Base-by-base conservation (phyloP, 1,140 invertebrate species). In the Achatina immaculata region DNA sequence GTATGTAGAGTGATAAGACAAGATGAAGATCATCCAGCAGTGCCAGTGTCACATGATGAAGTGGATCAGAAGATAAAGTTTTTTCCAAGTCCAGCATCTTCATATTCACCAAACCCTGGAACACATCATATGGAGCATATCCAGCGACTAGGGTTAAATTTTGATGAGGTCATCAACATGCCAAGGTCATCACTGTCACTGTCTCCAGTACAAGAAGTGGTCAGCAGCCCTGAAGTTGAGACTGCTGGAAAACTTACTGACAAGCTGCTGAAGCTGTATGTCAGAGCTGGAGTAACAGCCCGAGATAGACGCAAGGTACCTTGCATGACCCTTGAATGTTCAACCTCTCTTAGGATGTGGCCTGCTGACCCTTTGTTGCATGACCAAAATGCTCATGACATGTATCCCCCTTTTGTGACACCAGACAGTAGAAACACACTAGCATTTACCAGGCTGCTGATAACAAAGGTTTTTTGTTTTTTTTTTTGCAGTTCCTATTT, bases 281-380 rank as follows among this genome's bases (percentile, higher is more conserved):
- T 85, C 51, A 85, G 82, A 69, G 74, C 84, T 31, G 84, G 84
- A 7, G 77, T 66, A n/a, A 83, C 84, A 38, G 82, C 82, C 0
- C 51, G 84, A 31, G 83, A 85, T 43, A 78, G 83, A 28, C 79
- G 83, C 74, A 85, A 85, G 82, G 84, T 85, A 85, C 43, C 79
- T 68, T 78, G 83, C 83, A 83, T 83, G 38, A 28, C n/a, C 11
- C 68, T 51, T 73, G 71, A 43, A 31, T 62, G 58, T 62, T 2
- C 58, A 62, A 34, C 58, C 31, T 62, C 4, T 1, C 16, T 31
- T 28, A 31, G 58, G 58, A 48, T 73, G 43, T 48, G 42, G 19
- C 71, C 43, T 51, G 4, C 71, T n/a, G n/a, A 9, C 14, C 28
- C 36, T 31, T 31, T 42, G 38, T 69, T 69, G 68, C 68, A 69